phyloP scores from a whole-genome alignment of 2,113 vertebrate genomes.

The Mandrillus leucophaeus region DNA sequence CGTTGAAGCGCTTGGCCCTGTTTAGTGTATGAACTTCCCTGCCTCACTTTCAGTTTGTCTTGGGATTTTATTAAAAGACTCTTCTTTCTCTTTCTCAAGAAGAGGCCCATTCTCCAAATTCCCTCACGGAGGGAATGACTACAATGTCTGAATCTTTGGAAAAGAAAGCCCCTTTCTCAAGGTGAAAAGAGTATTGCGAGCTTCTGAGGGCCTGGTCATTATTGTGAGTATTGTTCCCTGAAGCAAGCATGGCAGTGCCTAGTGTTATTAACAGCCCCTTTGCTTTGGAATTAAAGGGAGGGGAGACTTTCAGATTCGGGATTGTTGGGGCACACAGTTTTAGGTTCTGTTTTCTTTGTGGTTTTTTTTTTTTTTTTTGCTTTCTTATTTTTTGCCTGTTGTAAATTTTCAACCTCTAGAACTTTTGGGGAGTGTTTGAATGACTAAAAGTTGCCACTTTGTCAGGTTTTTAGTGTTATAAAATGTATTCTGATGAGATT shows the following conservation, averaged over 20 bases:
- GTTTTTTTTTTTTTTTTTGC: background rate
- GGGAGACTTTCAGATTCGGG: background rate
- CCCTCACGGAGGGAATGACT: constrained; percentile 12
- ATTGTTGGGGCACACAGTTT: constrained; percentile 37
- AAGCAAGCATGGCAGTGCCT: background rate
- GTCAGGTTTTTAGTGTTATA: background rate
- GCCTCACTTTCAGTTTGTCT: background rate
- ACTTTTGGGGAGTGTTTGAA: constrained; percentile 6
- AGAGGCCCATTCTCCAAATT: constrained; percentile 41
- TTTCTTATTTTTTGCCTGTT: background rate
- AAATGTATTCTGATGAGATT: background rate
- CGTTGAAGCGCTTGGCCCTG: background rate
- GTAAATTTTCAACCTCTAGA: background rate
- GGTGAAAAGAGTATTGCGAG: constrained; percentile 39
- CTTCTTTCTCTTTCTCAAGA: constrained; percentile 46
- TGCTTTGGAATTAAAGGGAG: constrained; percentile 29
- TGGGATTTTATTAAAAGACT: constrained; percentile 23
- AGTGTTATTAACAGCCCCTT: background rate
- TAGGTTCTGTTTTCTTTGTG: constrained; percentile 34
- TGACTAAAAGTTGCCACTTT: background rate
- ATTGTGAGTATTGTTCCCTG: constrained; percentile 52
- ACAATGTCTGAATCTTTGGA: constrained; percentile 51
- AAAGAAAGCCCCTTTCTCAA: constrained; percentile 60
- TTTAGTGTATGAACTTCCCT: background rate
- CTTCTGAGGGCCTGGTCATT: background rate